A percentile compares a stretch with the other conserved stretches of the same genome.
Conservation (phyloP, 2,113 vertebrate species). For the Xiphorhynchus elegans region DNA sequence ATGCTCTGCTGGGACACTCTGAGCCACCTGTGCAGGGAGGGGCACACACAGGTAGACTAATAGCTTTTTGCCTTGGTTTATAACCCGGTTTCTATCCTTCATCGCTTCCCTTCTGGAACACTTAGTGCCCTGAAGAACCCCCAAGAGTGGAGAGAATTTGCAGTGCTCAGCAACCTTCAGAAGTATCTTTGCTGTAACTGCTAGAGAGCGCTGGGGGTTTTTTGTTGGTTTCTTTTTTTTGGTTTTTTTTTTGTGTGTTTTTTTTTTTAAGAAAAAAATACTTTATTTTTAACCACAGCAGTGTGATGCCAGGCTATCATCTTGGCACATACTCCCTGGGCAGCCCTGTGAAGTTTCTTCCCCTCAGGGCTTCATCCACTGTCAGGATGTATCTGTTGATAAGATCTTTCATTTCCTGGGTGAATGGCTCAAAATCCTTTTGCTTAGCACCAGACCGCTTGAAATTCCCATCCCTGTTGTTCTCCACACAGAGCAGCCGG, state of each 20-base stretch:
- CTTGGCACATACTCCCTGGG: slow-evolving; percentile 86
- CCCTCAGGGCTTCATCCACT: slow-evolving; percentile 83
- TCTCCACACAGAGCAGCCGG: slow-evolving; percentile 84
- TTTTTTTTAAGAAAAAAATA: neutral
- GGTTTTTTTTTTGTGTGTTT: neutral
- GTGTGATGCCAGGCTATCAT: slow-evolving; percentile 68
- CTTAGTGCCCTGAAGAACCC: neutral
- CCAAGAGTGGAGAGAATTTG: neutral
- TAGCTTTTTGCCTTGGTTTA: neutral
- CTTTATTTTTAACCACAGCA: neutral
- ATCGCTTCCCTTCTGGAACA: neutral
- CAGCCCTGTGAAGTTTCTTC: slow-evolving; percentile 81
- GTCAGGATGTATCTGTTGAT: slow-evolving; percentile 84
- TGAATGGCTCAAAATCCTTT: slow-evolving; percentile 83
- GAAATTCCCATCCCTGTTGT: slow-evolving; percentile 87
- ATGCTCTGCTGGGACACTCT: neutral
- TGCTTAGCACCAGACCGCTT: slow-evolving; percentile 76
- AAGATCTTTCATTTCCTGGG: slow-evolving; percentile 82
- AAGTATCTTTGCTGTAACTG: neutral
- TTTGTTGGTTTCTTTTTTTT: neutral
- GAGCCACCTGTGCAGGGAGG: neutral
- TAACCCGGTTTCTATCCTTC: neutral
- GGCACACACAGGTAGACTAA: neutral
- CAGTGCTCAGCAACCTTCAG: slow-evolving; percentile 13
- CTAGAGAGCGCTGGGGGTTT: neutral